phyloP scores from a whole-genome alignment of 2,113 vertebrate species.

The Natator depressus region DNA sequence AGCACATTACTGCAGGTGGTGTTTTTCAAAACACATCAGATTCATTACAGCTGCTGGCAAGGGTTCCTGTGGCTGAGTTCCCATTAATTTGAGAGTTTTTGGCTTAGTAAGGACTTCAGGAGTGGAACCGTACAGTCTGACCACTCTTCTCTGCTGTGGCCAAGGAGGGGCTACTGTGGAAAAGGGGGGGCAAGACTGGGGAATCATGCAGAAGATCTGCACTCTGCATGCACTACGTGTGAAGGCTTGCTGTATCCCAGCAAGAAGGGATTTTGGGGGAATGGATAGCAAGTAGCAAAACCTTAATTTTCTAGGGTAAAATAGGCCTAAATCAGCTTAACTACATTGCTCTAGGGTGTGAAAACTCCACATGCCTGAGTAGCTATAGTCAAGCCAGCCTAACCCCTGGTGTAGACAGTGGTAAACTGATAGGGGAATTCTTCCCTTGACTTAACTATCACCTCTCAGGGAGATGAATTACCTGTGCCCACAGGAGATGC shows the following conservation, averaged over 20 bases:
- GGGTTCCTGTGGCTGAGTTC: neutral
- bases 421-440: neutral
- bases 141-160: neutral
- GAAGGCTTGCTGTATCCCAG: neutral
- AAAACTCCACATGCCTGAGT: neutral
- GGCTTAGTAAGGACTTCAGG: neutral
- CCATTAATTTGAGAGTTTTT: neutral
- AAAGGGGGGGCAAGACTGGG: neutral
- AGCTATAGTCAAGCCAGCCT: neutral
- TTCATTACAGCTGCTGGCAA: neutral
- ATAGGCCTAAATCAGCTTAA: too few species aligned
- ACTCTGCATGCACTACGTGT: neutral
- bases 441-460: neutral
- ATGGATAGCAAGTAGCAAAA: neutral
- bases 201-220: neutral
- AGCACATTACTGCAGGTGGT: neutral
- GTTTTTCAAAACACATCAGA: neutral
- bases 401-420: too few species aligned
- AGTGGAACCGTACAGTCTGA: neutral
- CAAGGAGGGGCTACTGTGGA: neutral
- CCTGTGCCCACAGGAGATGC: too few species aligned
- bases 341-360: neutral
- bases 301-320: too few species aligned
- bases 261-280: neutral
- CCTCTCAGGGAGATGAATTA: too few species aligned